phyloP scores from a whole-genome alignment of 92 coral and sea anemone genomes.

The Galaxea fascicularis region DNA sequence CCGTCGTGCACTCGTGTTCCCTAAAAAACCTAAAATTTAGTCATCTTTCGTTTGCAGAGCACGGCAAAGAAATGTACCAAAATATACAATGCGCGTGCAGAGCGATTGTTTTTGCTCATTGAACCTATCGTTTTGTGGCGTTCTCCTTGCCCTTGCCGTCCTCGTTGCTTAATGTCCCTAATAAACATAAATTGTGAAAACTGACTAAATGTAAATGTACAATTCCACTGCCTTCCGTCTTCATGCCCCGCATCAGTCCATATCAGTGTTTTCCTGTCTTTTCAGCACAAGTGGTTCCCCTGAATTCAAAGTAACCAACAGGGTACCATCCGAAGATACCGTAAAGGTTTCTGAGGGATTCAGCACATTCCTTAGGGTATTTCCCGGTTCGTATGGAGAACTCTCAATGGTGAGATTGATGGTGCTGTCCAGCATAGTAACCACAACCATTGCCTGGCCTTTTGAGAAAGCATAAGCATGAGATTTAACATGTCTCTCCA shows the following conservation, averaged over 20 bases:
- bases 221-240: not conserved
- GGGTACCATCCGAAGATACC: conserved; percentile 56
- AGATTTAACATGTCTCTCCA: conserved; percentile 62
- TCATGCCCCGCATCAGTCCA: not conserved
- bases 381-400: conserved; percentile 64
- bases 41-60: too few relatives aligned
- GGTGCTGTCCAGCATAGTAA: conserved; percentile 50
- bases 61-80: too few relatives aligned
- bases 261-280: not conserved
- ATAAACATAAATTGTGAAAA: too few relatives aligned
- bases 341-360: conserved; percentile 48
- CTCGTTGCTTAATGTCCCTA: too few relatives aligned
- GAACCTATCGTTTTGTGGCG: too few relatives aligned
- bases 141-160: too few relatives aligned
- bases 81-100: too few relatives aligned
- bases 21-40: too few relatives aligned
- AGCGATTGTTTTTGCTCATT: too few relatives aligned
- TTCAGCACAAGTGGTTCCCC: conserved; percentile 72
- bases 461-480: conserved; percentile 72
- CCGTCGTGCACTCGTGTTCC: too few relatives aligned
- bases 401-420: conserved; percentile 32
- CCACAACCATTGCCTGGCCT: conserved; percentile 55
- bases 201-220: too few relatives aligned
- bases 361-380: conserved; percentile 52
- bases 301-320: conserved; percentile 41